phyloP scores from a whole-genome alignment of 2,888 invertebrate genomes.

The Dugesia japonica region DNA sequence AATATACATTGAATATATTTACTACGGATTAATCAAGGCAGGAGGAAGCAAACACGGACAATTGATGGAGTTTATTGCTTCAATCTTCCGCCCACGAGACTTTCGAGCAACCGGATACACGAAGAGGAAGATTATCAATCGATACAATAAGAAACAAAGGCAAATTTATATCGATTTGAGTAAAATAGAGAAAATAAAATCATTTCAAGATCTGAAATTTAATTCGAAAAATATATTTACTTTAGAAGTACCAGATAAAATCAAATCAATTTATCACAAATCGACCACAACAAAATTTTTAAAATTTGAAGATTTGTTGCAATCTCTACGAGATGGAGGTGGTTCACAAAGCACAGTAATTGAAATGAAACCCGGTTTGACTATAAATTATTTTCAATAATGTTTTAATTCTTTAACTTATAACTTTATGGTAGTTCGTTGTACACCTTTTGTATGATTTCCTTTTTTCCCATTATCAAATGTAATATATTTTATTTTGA shows the following conservation, averaged over 20 bases:
- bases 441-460: too few species aligned
- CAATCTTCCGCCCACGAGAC: background rate
- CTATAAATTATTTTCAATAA: background rate
- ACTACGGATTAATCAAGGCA: background rate
- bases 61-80: conserved; percentile 5
- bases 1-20: background rate
- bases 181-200: background rate
- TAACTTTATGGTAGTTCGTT: too few species aligned
- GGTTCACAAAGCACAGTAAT: background rate
- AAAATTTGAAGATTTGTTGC: background rate
- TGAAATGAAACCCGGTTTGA: background rate
- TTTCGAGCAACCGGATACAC: background rate
- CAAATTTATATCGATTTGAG: background rate
- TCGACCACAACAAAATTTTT: background rate
- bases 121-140: background rate
- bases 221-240: background rate
- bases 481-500: too few species aligned
- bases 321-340: background rate
- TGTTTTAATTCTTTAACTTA: background rate
- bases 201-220: background rate
- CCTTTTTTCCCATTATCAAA: too few species aligned
- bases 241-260: background rate
- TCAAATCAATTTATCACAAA: background rate
- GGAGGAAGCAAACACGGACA: background rate
- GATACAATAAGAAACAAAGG: background rate